phyloP scores from a whole-genome alignment of 1,140 invertebrate species.

The Apis dorsata region DNA sequence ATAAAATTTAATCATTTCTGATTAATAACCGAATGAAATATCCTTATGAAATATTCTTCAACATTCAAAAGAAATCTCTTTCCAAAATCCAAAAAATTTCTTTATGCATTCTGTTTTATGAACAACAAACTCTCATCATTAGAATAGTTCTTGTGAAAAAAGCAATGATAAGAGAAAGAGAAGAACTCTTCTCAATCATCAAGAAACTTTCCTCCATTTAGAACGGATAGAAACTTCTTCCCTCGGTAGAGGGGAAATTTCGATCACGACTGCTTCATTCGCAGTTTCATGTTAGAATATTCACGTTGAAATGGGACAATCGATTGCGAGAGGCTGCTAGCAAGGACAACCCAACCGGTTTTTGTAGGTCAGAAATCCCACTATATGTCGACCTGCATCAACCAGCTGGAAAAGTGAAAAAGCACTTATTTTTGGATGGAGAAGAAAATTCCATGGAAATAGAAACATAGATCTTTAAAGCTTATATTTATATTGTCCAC shows the following conservation, averaged over 20 bases:
- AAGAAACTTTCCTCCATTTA: background rate
- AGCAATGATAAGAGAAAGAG: no score
- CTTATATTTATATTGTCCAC: background rate
- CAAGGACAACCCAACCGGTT: conserved; percentile 5
- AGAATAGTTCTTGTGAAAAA: background rate
- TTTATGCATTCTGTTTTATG: background rate
- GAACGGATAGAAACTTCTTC: no score
- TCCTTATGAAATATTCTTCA: no score
- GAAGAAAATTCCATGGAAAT: background rate
- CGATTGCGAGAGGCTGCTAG: conserved; percentile 7
- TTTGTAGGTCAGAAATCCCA: conserved; percentile 19
- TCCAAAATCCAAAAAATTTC: no score
- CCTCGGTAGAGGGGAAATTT: background rate
- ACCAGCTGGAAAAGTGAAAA: conserved; percentile 9
- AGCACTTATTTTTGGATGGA: background rate
- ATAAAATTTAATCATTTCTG: no score
- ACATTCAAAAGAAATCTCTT: no score
- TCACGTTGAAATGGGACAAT: conserved; percentile 26
- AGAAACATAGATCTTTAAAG: background rate
- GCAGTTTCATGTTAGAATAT: background rate
- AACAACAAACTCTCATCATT: background rate
- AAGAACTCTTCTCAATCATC: background rate
- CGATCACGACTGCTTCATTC: background rate
- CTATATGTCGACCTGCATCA: background rate
- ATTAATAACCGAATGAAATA: no score